Evolutionary conservation across 2,113 vertebrate genomes (phyloP).

Genomic region (Ursus arctos): DNA sequence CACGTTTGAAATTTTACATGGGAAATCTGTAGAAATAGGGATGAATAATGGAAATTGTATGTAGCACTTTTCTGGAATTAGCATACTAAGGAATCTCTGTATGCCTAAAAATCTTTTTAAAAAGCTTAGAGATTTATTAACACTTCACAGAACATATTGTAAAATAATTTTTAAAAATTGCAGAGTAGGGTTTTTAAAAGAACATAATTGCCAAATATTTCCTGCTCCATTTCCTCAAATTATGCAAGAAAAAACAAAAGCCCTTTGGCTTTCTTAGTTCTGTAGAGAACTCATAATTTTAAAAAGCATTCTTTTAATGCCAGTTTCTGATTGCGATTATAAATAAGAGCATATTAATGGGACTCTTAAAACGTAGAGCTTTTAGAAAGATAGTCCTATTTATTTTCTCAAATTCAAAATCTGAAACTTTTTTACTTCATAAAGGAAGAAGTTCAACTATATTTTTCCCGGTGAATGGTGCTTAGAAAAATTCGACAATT

Average conservation of each 20-base stretch:
- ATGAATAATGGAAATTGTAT: constrained; percentile 4
- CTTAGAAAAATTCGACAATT: neutral
- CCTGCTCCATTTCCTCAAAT: constrained; percentile 16
- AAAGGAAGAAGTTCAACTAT: neutral
- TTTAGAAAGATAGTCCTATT: neutral
- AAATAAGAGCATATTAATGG: neutral
- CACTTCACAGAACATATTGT: neutral
- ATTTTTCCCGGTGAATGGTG: neutral
- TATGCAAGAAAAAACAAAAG: neutral
- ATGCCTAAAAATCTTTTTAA: neutral
- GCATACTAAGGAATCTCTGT: neutral
- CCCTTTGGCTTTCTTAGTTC: neutral
- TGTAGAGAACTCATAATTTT: neutral
- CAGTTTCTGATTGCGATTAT: neutral
- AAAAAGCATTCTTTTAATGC: neutral
- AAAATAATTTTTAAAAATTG: neutral
- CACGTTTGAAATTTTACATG: neutral
- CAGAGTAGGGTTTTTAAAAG: neutral
- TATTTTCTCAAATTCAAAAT: neutral
- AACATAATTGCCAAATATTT: neutral
- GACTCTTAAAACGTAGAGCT: neutral
- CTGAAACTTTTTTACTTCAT: neutral
- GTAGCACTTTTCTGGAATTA: neutral
- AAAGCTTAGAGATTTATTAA: neutral
- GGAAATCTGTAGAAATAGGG: neutral